phyloP scores from a whole-genome alignment of 1,140 invertebrate species.

The Dendrolimus kikuchii region DNA sequence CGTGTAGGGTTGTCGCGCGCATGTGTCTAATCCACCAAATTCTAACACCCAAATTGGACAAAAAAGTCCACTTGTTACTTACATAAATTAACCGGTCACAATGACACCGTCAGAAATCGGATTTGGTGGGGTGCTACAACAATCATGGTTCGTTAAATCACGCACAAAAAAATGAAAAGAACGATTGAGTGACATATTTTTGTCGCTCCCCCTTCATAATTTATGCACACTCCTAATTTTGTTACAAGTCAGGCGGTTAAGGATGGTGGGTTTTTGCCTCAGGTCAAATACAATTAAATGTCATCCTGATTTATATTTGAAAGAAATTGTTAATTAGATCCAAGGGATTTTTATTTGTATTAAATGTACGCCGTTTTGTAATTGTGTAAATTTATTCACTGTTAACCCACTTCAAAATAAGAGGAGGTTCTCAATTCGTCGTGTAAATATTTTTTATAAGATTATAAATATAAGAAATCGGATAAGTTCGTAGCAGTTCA shows the following conservation, averaged over 20 bases:
- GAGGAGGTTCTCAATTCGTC: too few species aligned
- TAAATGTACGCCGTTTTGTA: too few species aligned
- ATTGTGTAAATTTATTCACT: too few species aligned
- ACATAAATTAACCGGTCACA: conserved; percentile 34
- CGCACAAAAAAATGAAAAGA: conserved; percentile 34
- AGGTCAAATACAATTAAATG: background rate
- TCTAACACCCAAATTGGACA: conserved; percentile 10
- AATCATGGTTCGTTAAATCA: conserved; percentile 60
- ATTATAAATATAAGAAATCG: too few species aligned
- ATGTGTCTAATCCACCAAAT: conserved; percentile 7
- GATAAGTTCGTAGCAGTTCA: too few species aligned
- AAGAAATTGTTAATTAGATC: too few species aligned
- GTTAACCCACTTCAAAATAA: too few species aligned
- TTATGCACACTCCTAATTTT: conserved; percentile 33
- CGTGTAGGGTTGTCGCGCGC: too few species aligned
- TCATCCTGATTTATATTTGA: background rate
- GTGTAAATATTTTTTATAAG: too few species aligned
- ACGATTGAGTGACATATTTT: conserved; percentile 45
- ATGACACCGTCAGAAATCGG: conserved; percentile 41
- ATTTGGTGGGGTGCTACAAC: conserved; percentile 45
- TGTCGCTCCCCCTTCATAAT: conserved; percentile 20
- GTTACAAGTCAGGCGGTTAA: conserved; percentile 2
- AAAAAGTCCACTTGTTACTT: conserved; percentile 18
- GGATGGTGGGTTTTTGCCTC: too few species aligned
- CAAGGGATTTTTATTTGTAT: too few species aligned